phyloP scores from a whole-genome alignment of 2,113 vertebrate genomes.

The Hemichromis elongatus region DNA sequence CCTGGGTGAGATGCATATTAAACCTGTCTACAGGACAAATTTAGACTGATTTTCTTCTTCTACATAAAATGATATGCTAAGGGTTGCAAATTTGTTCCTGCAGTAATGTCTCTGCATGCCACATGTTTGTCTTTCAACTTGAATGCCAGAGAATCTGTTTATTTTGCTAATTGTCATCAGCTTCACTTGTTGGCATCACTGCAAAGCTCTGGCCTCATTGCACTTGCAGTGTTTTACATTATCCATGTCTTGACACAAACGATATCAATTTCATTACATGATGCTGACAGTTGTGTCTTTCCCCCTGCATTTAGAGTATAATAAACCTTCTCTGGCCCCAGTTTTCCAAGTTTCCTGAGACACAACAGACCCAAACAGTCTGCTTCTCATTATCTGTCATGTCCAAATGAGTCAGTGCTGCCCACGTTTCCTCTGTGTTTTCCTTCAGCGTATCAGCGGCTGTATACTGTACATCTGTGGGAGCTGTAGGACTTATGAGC shows the following conservation, averaged over 20 bases:
- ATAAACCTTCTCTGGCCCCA: not conserved
- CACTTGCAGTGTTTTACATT: not conserved
- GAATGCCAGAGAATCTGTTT: not conserved
- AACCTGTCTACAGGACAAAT: not conserved
- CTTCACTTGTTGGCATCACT: not conserved
- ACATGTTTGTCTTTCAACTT: not conserved
- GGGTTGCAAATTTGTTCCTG: not conserved
- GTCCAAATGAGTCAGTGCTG: not conserved
- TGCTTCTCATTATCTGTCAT: conserved; percentile 23
- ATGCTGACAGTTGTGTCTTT: not conserved
- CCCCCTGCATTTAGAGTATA: not conserved
- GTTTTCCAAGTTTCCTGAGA: not conserved
- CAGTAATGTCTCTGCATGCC: not conserved
- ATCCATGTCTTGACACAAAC: not conserved
- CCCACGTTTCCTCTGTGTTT: not conserved
- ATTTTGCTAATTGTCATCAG: not conserved
- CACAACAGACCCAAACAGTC: conserved; percentile 2
- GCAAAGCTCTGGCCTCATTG: not conserved
- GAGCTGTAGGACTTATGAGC: conserved; percentile 11
- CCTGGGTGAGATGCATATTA: not conserved
- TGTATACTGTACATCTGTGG: conserved; percentile 8
- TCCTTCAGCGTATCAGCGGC: not conserved
- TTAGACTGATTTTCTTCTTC: not conserved
- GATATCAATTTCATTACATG: not conserved
- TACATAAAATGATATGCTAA: not conserved